A percentile compares a stretch with the other conserved stretches of the same genome.
Evolutionary conservation across 2,888 invertebrate genomes (phyloP).

Genomic region (Dusona sp.): DNA sequence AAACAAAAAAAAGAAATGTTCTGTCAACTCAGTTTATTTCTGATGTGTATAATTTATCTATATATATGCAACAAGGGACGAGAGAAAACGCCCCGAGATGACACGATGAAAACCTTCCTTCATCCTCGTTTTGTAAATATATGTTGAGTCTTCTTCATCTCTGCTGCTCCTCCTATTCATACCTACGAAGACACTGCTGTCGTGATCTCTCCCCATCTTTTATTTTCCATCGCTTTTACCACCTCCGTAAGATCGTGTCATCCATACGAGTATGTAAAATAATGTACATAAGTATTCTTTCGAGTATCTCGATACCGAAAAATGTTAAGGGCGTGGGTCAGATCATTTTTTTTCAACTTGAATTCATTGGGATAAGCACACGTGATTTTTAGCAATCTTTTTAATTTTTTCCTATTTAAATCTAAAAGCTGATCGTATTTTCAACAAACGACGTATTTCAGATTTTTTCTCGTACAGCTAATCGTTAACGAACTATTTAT

Average conservation of each 20-base stretch:
- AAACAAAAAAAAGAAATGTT: not conserved
- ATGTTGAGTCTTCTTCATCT: constrained; percentile 4
- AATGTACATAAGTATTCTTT: not conserved
- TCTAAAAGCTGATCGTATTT: not conserved
- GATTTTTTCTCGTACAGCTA: not conserved
- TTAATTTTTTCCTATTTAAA: not conserved
- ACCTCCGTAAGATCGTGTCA: not conserved
- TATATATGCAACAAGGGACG: not conserved
- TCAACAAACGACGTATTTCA: not conserved
- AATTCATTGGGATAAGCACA: not conserved
- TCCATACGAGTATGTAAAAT: not conserved
- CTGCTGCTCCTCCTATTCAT: constrained; percentile 24
- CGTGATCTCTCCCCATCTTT: not conserved
- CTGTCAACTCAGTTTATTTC: constrained; percentile 13
- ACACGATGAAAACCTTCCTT: constrained; percentile 19
- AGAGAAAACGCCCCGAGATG: constrained; percentile 46
- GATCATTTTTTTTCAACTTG: not conserved
- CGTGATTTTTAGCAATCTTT: not conserved
- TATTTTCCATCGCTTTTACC: not conserved
- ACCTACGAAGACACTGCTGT: constrained; percentile 7
- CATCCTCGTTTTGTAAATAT: constrained; percentile 6
- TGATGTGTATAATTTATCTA: constrained; percentile 1
- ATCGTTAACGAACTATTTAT: too few species aligned
- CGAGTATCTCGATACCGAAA: not conserved
- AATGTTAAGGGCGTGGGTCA: not conserved